A percentile compares a stretch with the other conserved stretches of the same genome.
Conservation (phyloP, 2,888 invertebrate genomes). For the Clepsis dumicolana region DNA sequence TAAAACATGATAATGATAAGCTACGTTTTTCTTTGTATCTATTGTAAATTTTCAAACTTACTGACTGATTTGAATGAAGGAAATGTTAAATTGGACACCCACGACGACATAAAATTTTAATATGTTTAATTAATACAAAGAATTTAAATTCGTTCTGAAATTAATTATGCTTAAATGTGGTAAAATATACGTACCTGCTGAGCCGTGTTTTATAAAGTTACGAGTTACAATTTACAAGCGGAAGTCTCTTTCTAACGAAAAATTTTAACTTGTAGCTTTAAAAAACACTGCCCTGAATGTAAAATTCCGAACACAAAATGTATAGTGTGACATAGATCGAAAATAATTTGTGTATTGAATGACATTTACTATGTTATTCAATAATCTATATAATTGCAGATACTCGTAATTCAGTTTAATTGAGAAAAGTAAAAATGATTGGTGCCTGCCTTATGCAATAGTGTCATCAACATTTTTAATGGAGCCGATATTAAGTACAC, state of each 20-base stretch:
- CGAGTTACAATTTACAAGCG: no score
- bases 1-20: slow-evolving; percentile 41
- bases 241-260: no score
- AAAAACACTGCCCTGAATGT: neutral
- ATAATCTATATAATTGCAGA: neutral
- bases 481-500: neutral
- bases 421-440: neutral
- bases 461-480: neutral
- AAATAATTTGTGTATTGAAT: no score
- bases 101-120: neutral
- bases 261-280: no score
- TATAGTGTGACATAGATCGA: no score
- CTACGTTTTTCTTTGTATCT: slow-evolving; percentile 23
- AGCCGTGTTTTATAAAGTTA: no score
- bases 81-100: neutral
- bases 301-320: neutral
- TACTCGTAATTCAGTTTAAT: neutral
- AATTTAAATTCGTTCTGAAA: neutral
- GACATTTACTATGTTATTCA: neutral
- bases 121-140: neutral
- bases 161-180: no score
- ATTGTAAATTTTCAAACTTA: slow-evolving; percentile 10
- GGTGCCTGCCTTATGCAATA: neutral
- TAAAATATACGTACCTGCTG: no score
- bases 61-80: slow-evolving; percentile 25